Evolutionary conservation across 2,113 vertebrate genomes (phyloP).

Genomic region (Nothoprocta perdicaria): DNA sequence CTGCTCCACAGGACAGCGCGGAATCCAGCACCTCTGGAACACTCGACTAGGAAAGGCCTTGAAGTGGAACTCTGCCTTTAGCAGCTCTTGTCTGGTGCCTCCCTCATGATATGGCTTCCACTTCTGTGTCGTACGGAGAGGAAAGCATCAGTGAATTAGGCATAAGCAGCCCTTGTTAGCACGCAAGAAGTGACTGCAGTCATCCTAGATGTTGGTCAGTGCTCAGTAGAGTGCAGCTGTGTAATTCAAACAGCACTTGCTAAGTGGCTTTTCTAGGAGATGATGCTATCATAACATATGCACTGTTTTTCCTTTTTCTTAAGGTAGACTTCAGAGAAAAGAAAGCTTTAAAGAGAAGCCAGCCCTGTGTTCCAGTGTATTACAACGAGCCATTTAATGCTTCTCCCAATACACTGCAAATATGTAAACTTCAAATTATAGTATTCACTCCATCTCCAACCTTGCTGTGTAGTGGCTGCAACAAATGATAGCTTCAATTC

Average conservation of each 20-base stretch:
- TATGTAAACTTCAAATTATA: neutral
- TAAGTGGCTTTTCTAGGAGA: too few relatives aligned
- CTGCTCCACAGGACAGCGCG: accelerated
- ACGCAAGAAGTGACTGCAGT: too few relatives aligned
- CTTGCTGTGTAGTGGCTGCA: conserved; percentile 3
- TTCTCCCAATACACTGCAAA: neutral
- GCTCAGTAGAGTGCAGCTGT: neutral
- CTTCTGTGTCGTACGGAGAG: accelerated
- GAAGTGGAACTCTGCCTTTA: neutral
- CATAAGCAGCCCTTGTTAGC: too few relatives aligned
- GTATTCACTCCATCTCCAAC: neutral
- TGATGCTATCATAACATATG: too few relatives aligned
- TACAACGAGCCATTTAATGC: neutral
- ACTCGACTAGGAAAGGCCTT: neutral
- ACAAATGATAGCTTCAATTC: conserved; percentile 30
- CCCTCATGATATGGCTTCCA: neutral
- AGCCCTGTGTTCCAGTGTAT: neutral
- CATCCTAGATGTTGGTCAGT: accelerated
- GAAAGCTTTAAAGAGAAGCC: neutral
- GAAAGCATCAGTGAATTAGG: accelerated
- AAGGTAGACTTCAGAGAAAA: neutral
- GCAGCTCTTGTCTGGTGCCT: neutral
- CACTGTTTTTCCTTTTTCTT: neutral
- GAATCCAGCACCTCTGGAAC: accelerated
- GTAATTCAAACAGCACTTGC: too few relatives aligned